A percentile compares a stretch with the other conserved stretches of the same genome.
Evolutionary conservation across 2,113 vertebrate species (phyloP).

Genomic region (Lepisosteus oculatus): DNA sequence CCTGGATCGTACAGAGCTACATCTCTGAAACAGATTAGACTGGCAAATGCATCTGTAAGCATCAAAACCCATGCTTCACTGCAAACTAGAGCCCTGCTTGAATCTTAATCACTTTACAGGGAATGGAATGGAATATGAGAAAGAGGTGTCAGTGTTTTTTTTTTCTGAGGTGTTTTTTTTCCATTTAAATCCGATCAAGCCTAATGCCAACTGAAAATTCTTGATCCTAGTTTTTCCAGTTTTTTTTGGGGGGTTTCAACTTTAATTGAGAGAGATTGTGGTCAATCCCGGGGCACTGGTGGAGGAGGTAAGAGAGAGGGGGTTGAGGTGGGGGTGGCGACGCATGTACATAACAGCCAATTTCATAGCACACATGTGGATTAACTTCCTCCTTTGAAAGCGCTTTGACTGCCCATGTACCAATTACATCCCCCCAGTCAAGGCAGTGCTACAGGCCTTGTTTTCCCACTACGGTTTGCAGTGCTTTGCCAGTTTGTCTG

Average conservation of each 20-base stretch:
- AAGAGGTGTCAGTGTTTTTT: conserved; percentile 3
- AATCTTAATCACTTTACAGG: no score
- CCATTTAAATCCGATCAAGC: conserved; percentile 59
- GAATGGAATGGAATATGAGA: background rate
- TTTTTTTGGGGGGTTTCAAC: conserved; percentile 26
- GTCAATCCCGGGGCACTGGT: conserved; percentile 64
- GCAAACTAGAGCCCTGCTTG: no score
- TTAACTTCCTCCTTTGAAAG: conserved; percentile 66
- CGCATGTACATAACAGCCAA: conserved; percentile 64
- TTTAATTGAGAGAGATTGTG: conserved; percentile 52
- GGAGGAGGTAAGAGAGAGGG: conserved; percentile 21
- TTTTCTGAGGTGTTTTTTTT: no score
- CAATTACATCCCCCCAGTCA: conserved; percentile 55
- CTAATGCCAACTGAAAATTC: conserved; percentile 59
- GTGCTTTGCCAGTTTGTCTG: conserved; percentile 58
- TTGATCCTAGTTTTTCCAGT: conserved; percentile 48
- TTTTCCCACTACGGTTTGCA: conserved; percentile 51
- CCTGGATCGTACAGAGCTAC: no score
- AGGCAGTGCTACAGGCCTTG: conserved; percentile 46
- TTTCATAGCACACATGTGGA: conserved; percentile 75
- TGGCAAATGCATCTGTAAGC: no score
- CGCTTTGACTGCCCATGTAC: conserved; percentile 57
- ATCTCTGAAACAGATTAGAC: no score
- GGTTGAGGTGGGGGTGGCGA: conserved; percentile 20
- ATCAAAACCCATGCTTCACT: no score